Evolutionary conservation across 2,797 vertebrate species (phyloP).

Genomic region (Hylomyscus alleni): DNA sequence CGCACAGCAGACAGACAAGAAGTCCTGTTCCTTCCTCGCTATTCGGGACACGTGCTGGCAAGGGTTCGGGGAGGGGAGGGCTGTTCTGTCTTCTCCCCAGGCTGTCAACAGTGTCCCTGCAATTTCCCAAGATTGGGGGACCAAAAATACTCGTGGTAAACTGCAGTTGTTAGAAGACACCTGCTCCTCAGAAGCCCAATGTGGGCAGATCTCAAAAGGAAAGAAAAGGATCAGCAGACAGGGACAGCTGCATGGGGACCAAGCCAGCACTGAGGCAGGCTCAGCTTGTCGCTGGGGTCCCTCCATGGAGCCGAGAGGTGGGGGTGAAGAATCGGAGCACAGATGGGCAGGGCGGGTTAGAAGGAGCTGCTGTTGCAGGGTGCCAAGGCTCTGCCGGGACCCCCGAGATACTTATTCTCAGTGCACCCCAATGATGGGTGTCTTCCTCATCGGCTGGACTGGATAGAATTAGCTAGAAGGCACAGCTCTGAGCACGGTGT

Average conservation of each 20-base stretch:
- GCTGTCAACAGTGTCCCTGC: conserved; percentile 44
- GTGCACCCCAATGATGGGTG: not conserved
- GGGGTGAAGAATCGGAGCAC: not conserved
- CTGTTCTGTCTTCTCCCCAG: conserved; percentile 57
- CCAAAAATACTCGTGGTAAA: conserved; percentile 67
- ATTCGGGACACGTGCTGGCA: not conserved
- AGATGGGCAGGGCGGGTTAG: not conserved
- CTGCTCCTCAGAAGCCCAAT: conserved; percentile 78
- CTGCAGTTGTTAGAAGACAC: conserved; percentile 83
- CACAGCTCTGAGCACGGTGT: not conserved
- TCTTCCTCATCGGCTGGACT: not conserved
- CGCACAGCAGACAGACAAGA: fast-evolving
- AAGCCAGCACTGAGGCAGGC: not conserved
- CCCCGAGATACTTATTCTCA: not conserved
- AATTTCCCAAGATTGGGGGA: conserved; percentile 67
- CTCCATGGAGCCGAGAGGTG: not conserved
- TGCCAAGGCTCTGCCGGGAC: not conserved
- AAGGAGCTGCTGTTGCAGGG: too few species aligned
- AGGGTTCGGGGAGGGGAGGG: not conserved
- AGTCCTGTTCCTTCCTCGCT: not conserved
- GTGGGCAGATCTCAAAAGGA: conserved; percentile 83
- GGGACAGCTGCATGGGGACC: not conserved
- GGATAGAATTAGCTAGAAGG: not conserved
- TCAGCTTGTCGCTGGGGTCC: not conserved
- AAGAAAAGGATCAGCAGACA: conserved; percentile 76